These are phyloP conservation scores for Romanogobio albipinnatus DNA, from an alignment of 2,113 vertebrate genomes.

Conservation along the genomic window DNA sequence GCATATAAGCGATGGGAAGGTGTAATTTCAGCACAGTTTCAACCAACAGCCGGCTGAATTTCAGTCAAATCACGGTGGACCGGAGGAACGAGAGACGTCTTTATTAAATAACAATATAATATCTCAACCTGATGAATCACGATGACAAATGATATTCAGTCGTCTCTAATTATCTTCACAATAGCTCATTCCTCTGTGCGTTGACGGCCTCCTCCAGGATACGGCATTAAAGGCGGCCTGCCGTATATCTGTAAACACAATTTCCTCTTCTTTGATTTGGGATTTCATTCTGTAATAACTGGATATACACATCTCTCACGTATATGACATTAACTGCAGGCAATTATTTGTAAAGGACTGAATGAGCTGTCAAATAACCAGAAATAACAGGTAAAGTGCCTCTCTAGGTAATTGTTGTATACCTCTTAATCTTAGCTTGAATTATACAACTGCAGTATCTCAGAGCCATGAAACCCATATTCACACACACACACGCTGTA, in stretches of 20 bases:
- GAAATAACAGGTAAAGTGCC: conserved; percentile 1
- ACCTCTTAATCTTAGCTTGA: conserved; percentile 49
- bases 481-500: conserved; percentile 2
- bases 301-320: conserved; percentile 26
- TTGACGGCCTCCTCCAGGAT: conserved; percentile 1
- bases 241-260: conserved; percentile 29
- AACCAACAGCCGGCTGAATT: background rate
- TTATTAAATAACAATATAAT: conserved; percentile 27
- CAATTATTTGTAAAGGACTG: conserved; percentile 35
- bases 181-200: background rate
- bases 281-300: conserved; percentile 32
- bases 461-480: background rate
- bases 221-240: background rate
- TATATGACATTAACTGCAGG: conserved; percentile 30
- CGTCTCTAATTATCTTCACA: conserved; percentile 33
- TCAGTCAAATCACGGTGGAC: background rate
- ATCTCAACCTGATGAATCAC: background rate
- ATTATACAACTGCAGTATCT: conserved; percentile 39
- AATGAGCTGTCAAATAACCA: background rate
- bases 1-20: background rate
- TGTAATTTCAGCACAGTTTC: background rate
- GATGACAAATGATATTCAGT: conserved; percentile 29
- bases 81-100: background rate
- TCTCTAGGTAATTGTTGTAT: background rate
- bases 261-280: conserved; percentile 29